Percentiles rank a stretch among this genome's conserved stretches.
These are phyloP conservation scores for Oxygymnocypris stewartii DNA, from an alignment of 2,113 vertebrate genomes.

Conservation along the genomic window DNA sequence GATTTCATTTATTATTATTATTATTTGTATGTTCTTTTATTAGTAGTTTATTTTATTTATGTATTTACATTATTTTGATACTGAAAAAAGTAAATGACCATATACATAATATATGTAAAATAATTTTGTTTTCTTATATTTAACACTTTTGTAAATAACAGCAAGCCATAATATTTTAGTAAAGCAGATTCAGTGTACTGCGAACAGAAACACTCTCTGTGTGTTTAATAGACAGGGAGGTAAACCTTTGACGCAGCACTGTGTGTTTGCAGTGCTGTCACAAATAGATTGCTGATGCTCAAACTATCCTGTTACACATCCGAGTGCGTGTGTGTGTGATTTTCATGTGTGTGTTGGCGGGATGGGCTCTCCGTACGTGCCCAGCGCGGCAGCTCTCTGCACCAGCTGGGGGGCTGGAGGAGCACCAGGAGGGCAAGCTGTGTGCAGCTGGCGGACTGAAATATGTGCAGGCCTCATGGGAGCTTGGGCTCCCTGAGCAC, in stretches of 20 bases:
- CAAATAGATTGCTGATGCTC: slow-evolving; percentile 33
- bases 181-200: background rate
- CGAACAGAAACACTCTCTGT: background rate
- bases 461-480: slow-evolving; percentile 68
- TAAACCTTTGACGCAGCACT: slow-evolving; percentile 4
- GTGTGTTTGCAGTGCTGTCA: slow-evolving; percentile 9
- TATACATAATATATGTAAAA: background rate
- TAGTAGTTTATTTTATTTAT: background rate
- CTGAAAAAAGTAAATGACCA: background rate
- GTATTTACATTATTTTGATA: background rate
- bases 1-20: background rate
- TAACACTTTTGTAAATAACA: background rate
- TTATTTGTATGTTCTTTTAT: background rate
- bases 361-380: background rate
- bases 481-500: slow-evolving; percentile 65
- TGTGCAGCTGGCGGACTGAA: slow-evolving; percentile 75
- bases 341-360: slow-evolving; percentile 22
- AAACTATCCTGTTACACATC: slow-evolving; percentile 1
- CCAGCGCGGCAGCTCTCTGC: slow-evolving; percentile 47
- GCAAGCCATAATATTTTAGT: background rate
- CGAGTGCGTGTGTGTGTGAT: background rate
- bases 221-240: background rate
- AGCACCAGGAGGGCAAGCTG: slow-evolving; percentile 71
- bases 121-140: background rate
- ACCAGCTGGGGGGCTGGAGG: slow-evolving; percentile 68